A percentile compares a stretch with the other conserved stretches of the same genome.
These are phyloP conservation scores for Idaea dimidiata DNA, from an alignment of 2,888 invertebrate genomes.

Conservation along the genomic window DNA sequence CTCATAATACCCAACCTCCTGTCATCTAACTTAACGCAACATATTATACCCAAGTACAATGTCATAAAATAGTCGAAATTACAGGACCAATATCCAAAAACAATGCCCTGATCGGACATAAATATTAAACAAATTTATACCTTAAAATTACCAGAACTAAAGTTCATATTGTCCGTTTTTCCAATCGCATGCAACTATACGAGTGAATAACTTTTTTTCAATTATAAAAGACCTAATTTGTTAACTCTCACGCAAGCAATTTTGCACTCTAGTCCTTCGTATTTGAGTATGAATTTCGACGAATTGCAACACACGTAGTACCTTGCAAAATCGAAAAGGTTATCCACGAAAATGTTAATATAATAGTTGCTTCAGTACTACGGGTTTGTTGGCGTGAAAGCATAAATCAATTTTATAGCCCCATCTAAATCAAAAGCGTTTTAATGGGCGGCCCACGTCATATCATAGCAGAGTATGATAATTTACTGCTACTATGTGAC, in stretches of 20 bases:
- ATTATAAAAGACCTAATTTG: conserved; percentile 71
- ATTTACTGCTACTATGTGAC: conserved; percentile 82
- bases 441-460: conserved; percentile 82
- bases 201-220: conserved; percentile 73
- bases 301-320: conserved; percentile 44
- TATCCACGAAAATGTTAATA: conserved; percentile 82
- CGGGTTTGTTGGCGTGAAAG: conserved; percentile 80
- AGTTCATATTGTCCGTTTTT: conserved; percentile 45
- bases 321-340: conserved; percentile 65
- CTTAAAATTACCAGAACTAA: conserved; percentile 35
- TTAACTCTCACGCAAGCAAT: conserved; percentile 25
- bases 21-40: conserved; percentile 57
- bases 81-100: conserved; percentile 72
- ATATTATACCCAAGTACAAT: conserved; percentile 61
- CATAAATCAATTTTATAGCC: conserved; percentile 82
- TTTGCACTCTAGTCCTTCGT: conserved; percentile 17
- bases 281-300: conserved; percentile 33
- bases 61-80: conserved; percentile 75
- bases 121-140: conserved; percentile 38
- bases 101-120: conserved; percentile 58
- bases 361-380: conserved; percentile 80
- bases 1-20: conserved; percentile 47
- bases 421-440: conserved; percentile 82
- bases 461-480: conserved; percentile 81
- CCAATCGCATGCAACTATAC: conserved; percentile 65